Percentiles rank a stretch among this genome's conserved stretches.
These are phyloP conservation scores for Sorex maritimensis DNA, from an alignment of 2,797 vertebrate genomes.

Conservation along the genomic window DNA sequence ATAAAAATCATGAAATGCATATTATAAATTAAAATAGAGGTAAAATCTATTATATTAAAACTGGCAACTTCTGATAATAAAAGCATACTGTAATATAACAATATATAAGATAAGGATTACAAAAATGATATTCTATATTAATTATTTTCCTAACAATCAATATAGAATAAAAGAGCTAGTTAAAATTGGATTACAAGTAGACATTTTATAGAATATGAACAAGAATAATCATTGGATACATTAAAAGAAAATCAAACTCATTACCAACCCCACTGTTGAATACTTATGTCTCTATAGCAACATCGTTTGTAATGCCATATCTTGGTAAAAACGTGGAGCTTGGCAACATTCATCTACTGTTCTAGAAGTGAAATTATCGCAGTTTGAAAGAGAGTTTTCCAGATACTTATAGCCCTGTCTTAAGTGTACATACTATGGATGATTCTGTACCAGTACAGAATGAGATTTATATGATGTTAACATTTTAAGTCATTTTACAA, in stretches of 20 bases:
- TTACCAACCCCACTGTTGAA: not conserved
- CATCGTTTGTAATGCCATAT: not conserved
- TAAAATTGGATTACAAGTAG: constrained; percentile 41
- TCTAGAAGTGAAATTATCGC: not conserved
- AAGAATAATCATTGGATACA: constrained; percentile 36
- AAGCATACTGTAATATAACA: not conserved
- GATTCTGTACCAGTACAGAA: not conserved
- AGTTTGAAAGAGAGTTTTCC: not conserved
- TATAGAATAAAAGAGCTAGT: not conserved
- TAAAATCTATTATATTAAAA: constrained; percentile 10
- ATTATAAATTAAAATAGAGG: not conserved
- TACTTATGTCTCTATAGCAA: not conserved
- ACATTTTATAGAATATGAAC: constrained; percentile 27
- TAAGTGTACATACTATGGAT: not conserved
- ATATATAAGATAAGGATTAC: constrained; percentile 26
- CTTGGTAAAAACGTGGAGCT: not conserved
- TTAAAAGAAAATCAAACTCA: not conserved
- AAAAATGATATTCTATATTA: not conserved
- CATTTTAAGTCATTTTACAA: not conserved
- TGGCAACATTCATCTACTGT: not conserved
- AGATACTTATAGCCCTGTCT: not conserved
- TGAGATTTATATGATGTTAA: not conserved
- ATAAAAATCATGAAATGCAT: not conserved
- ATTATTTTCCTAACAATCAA: constrained; percentile 10
- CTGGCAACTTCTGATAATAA: constrained; percentile 15